Percentiles rank a stretch among this genome's conserved stretches.
Conservation (phyloP, 2,113 vertebrate genomes). For the Holacanthus passer region DNA sequence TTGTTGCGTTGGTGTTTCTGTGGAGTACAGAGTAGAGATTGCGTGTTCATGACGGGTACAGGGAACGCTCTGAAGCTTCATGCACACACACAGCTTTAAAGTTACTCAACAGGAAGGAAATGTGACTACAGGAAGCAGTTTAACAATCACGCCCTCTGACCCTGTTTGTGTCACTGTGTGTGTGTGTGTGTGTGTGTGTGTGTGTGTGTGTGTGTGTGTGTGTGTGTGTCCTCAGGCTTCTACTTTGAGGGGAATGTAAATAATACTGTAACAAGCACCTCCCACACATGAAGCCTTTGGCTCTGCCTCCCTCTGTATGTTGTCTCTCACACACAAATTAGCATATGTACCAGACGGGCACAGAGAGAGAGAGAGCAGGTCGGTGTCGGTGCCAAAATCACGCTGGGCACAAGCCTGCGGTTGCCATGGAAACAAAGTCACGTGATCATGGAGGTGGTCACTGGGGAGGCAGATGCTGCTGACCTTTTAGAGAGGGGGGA, state of each 20-base stretch:
- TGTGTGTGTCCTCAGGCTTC: neutral
- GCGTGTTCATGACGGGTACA: neutral
- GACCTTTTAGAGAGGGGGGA: constrained; percentile 57
- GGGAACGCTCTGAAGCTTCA: constrained; percentile 5
- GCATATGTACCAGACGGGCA: constrained; percentile 62
- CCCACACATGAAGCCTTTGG: constrained; percentile 19
- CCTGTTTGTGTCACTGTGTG: constrained; percentile 28
- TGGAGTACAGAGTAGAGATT: neutral
- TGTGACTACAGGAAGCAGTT: constrained; percentile 75
- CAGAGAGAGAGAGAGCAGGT: constrained; percentile 20
- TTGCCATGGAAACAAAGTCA: constrained; percentile 60
- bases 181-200: constrained; percentile 13
- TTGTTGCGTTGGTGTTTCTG: neutral
- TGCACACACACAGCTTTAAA: constrained; percentile 45
- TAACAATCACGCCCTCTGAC: constrained; percentile 65
- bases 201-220: constrained; percentile 24
- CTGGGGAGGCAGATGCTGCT: constrained; percentile 64
- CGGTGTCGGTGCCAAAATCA: constrained; percentile 57
- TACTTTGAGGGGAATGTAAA: constrained; percentile 28
- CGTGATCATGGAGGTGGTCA: constrained; percentile 61
- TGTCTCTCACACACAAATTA: constrained; percentile 31
- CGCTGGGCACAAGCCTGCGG: constrained; percentile 54
- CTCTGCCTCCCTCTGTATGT: constrained; percentile 35
- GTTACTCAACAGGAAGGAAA: constrained; percentile 80
- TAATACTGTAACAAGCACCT: constrained; percentile 28